Base-by-base conservation (phyloP, 2,797 vertebrate genomes). In the Mallotus villosus region DNA sequence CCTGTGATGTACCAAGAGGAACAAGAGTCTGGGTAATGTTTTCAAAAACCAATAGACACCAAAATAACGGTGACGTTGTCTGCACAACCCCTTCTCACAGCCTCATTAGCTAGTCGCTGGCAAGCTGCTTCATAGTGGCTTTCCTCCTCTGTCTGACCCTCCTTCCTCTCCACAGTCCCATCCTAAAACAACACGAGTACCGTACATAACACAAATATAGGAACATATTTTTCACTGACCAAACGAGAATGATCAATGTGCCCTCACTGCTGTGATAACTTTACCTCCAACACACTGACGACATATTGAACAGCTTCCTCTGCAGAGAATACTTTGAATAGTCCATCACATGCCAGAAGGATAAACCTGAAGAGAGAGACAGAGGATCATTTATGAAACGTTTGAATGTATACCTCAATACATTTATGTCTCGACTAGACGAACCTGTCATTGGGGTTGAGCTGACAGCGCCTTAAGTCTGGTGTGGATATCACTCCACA, bases 41-140 rank as follows among this genome's bases (percentile, higher is more conserved):
- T 49, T 96, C 90, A 96, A 82, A 84, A 94, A 63, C 90, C 88
- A 58, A 98, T 88, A 62, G 92, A 94, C 5, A 99, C 91, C 74
- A 98, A 74, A 88, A 99, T 89, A 53, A 99, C 96, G 0, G 97
- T 99, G 82, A 98, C 97, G 0, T 99, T 99, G 91, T 99, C 97
- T 0, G 96, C 97, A 0, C 96, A 95, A 24, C 97, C 97, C 4
- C 97, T 91, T 82, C 94, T 95, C 72, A 99, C 97, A 0, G 97
- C 97, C 88, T 98, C 97, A 63, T 57, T 93, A 75, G 97, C 97
- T 85, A 99, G 81, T 75, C 95, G 92, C 78, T 96, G 96, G 77
- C 97, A 97, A 0, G 97, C 96, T 0, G 94, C 88, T 67, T 98
- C 96, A 0, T 93, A 97, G 0, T 79, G 87, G 1, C 74, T 78